Evolutionary conservation across 2,888 invertebrate genomes (phyloP).

Genomic region (Caenorhabditis sp.): DNA sequence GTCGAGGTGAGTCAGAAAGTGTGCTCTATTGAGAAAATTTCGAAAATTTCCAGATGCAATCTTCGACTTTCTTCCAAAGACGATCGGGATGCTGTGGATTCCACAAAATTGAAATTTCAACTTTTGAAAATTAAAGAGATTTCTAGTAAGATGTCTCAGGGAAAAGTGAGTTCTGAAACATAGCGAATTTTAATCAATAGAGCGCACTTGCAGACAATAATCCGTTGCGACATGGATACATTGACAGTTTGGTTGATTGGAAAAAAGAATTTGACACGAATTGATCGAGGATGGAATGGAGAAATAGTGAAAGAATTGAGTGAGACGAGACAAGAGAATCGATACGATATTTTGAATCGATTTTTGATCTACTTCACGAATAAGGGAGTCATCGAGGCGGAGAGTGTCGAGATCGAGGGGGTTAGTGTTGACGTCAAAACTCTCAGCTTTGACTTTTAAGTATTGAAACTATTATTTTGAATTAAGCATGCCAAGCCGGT

Average conservation of each 20-base stretch:
- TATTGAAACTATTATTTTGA: background rate
- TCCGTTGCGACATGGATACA: constrained; percentile 27
- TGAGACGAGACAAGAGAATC: constrained; percentile 20
- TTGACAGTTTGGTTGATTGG: constrained; percentile 49
- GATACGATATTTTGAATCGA: constrained; percentile 7
- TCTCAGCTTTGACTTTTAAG: background rate
- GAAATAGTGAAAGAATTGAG: constrained; percentile 27
- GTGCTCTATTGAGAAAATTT: background rate
- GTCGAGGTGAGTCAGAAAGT: background rate
- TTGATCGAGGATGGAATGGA: constrained; percentile 39
- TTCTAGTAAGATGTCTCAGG: background rate
- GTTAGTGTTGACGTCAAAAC: constrained; percentile 3
- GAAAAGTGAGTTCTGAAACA: background rate
- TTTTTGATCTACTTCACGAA: background rate
- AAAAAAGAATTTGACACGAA: constrained; percentile 30
- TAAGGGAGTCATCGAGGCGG: background rate
- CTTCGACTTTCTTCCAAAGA: background rate
- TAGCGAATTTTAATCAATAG: background rate
- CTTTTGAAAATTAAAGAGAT: background rate
- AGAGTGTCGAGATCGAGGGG: background rate
- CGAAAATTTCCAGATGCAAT: background rate
- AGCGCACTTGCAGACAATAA: constrained; percentile 27
- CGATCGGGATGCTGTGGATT: background rate
- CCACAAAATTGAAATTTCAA: background rate
- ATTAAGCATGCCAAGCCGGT: too few relatives aligned